phyloP scores from a whole-genome alignment of 2,888 invertebrate genomes.

The Dione juno region DNA sequence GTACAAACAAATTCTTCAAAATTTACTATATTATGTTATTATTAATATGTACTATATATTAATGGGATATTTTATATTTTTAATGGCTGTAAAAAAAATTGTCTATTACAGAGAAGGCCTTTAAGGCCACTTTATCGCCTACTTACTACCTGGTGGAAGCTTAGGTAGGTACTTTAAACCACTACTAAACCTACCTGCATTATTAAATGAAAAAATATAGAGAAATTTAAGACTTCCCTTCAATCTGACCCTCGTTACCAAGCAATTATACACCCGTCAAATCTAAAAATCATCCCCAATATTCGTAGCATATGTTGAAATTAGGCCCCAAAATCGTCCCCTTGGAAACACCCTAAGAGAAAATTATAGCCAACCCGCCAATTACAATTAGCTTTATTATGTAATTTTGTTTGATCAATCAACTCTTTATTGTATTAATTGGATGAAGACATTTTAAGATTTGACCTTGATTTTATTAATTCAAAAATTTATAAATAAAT shows the following conservation, averaged over 20 bases:
- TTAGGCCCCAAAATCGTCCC: conserved; percentile 44
- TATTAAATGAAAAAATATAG: too few species aligned
- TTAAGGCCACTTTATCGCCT: too few species aligned
- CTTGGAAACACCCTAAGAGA: conserved; percentile 53
- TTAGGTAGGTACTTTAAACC: too few species aligned
- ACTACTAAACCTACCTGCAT: too few species aligned
- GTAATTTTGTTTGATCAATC: conserved; percentile 44
- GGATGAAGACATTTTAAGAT: neutral
- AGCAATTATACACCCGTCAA: conserved; percentile 30
- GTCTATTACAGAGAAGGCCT: too few species aligned
- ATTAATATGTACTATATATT: too few species aligned
- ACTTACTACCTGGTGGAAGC: too few species aligned
- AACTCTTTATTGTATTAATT: conserved; percentile 22
- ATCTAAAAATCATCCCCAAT: conserved; percentile 31
- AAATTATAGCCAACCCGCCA: conserved; percentile 53
- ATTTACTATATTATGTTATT: too few species aligned
- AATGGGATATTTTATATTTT: too few species aligned
- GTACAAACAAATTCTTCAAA: too few species aligned
- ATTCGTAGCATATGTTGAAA: conserved; percentile 47
- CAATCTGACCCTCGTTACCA: neutral
- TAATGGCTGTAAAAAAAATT: too few species aligned
- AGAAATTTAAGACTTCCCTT: too few species aligned
- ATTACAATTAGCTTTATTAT: conserved; percentile 65
- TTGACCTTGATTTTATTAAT: neutral
- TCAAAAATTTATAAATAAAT: neutral